Percentiles rank a stretch among this genome's conserved stretches.
Conservation (phyloP, 2,113 vertebrate species). For the Eonycteris spelaea region DNA sequence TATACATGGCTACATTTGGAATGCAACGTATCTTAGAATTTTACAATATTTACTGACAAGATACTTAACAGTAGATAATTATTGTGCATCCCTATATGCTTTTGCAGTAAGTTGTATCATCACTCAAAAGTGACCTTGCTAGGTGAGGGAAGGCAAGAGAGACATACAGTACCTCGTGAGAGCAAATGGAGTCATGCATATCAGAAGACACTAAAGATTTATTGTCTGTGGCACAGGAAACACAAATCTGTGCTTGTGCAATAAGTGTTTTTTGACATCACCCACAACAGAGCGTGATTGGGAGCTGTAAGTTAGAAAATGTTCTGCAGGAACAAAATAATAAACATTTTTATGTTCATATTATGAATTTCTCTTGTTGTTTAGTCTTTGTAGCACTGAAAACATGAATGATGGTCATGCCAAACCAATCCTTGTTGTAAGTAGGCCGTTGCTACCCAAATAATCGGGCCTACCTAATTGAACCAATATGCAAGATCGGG, state of each 20-base stretch:
- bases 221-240: slow-evolving; percentile 90
- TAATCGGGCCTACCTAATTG: not conserved
- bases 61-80: slow-evolving; percentile 66
- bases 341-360: slow-evolving; percentile 47
- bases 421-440: not conserved
- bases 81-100: slow-evolving; percentile 59
- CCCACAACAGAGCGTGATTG: slow-evolving; percentile 72
- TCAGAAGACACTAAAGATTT: slow-evolving; percentile 88
- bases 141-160: slow-evolving; percentile 74
- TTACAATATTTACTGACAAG: slow-evolving; percentile 56
- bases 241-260: slow-evolving; percentile 81
- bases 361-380: not conserved
- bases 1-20: not conserved
- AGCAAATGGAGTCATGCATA: slow-evolving; percentile 83
- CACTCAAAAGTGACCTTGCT: slow-evolving; percentile 85
- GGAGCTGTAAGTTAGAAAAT: slow-evolving; percentile 71
- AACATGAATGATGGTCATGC: not conserved
- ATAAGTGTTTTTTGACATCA: slow-evolving; percentile 85
- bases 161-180: slow-evolving; percentile 78
- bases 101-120: slow-evolving; percentile 74
- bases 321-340: slow-evolving; percentile 58
- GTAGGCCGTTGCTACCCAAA: not conserved
- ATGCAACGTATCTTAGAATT: slow-evolving; percentile 35
- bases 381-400: not conserved
- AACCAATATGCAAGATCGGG: not conserved